phyloP scores from a whole-genome alignment of 1,140 invertebrate genomes.

The Nomia melanderi region DNA sequence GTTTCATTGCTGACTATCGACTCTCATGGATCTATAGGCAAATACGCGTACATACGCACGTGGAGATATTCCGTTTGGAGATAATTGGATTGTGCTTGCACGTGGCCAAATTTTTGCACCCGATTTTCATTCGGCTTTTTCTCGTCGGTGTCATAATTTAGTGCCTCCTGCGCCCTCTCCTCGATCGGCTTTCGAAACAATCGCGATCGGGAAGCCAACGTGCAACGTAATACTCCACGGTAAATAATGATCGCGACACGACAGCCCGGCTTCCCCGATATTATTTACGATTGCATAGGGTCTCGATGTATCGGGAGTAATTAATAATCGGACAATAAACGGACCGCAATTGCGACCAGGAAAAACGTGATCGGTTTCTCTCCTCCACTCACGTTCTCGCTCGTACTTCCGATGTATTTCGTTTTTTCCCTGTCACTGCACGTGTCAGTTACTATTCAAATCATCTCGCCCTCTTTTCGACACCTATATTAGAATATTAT shows the following conservation, averaged over 20 bases:
- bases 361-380: slow-evolving; percentile 9
- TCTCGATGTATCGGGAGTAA: slow-evolving; percentile 53
- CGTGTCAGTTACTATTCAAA: not conserved
- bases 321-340: slow-evolving; percentile 62
- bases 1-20: not conserved
- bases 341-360: slow-evolving; percentile 32
- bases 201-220: slow-evolving; percentile 28
- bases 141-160: slow-evolving; percentile 43
- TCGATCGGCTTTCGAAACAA: slow-evolving; percentile 30
- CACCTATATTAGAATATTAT: no score
- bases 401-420: not conserved
- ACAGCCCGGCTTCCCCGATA: slow-evolving; percentile 12
- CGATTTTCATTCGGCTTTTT: slow-evolving; percentile 26
- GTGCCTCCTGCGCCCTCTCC: slow-evolving; percentile 3
- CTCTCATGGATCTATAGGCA: not conserved
- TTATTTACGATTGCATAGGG: slow-evolving; percentile 49
- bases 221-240: slow-evolving; percentile 50
- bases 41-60: not conserved
- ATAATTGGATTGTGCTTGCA: slow-evolving; percentile 6
- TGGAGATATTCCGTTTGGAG: not conserved
- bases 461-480: not conserved
- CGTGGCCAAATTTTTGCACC: slow-evolving; percentile 12
- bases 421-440: no score
- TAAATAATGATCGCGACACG: slow-evolving; percentile 59
- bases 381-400: no score